Evolutionary conservation across 2,888 invertebrate species (phyloP), one percentile per base, ranked within the genome.

Genomic region (Dynastes hyllus): DNA sequence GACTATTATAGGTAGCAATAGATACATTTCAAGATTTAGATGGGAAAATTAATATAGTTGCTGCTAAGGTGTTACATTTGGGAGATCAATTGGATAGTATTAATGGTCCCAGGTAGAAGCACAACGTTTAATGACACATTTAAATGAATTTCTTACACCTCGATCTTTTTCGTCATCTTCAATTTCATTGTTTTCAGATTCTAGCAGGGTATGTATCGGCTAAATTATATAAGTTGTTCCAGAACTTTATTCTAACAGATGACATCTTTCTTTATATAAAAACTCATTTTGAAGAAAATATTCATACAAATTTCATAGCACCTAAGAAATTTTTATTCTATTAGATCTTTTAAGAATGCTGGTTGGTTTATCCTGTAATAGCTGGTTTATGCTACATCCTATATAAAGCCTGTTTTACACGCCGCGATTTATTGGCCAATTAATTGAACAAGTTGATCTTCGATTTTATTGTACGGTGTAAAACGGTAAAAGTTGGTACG

Each of bases 51-150:
- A 98, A 98, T 85, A 95, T 95, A 78, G 99, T 99, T 65, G 98
- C 99, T 0, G 98, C 98, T 0, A 97, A 98, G 90, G 99, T 99
- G 0, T 93, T 99, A 67, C 98, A 99, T 89, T 92, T 99, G n/a
- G 99, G 99, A 0, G 99, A 99, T 89, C 99, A 99, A 87, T 90
- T 99, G 65, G 99, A 99, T 85, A 98, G 97, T 82, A 97, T 99
- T 0, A 96, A 98, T 87, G 97, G 96, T 0, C 99, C 99, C 0
- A 90, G 99, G 78, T 97, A 0, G 99, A 99, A 86, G 99, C 99
- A 0, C 95, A 98, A 85, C 95, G 96, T 86, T 89, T 99, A 32
- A 94, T 99, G 91, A 95, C 95, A 78, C 95, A 96, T 88, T 96
- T 99, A 88, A 94, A 96, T 2, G 98, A 98, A 86, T 99, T 99